Conservation (phyloP, 2,797 vertebrate genomes). For the Acrocephalus scirpaceus region DNA sequence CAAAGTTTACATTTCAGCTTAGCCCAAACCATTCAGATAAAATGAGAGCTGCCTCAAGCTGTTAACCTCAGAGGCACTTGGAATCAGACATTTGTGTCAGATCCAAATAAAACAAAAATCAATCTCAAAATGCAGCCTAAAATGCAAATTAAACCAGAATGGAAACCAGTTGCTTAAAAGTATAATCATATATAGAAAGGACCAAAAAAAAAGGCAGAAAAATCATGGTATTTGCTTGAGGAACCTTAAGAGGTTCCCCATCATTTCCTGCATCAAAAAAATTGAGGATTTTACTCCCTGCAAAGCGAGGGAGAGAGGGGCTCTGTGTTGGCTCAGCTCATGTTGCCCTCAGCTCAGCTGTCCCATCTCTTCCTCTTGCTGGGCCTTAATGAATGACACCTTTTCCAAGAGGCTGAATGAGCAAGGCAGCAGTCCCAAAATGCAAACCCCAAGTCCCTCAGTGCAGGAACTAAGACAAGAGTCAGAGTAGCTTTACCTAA, state of each 20-base stretch:
- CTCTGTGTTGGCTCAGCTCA: not conserved
- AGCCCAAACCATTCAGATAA: slow-evolving; percentile 9
- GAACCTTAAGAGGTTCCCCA: not conserved
- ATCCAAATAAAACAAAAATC: slow-evolving; percentile 23
- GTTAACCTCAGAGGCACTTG: slow-evolving; percentile 31
- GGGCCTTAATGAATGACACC: accelerated
- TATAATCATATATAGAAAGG: not conserved
- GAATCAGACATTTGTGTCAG: slow-evolving; percentile 10
- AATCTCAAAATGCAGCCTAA: not conserved
- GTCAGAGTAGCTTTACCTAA: not conserved
- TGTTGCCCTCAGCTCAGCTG: not conserved
- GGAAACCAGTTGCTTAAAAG: slow-evolving; percentile 7
- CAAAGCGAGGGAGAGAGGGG: accelerated
- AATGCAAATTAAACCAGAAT: slow-evolving; percentile 34
- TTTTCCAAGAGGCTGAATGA: not conserved
- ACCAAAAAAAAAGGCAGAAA: not conserved
- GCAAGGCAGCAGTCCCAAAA: not conserved
- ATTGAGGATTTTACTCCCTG: not conserved
- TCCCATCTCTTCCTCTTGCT: not conserved
- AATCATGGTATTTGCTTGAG: not conserved
- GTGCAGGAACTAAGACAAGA: not conserved
- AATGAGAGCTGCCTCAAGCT: slow-evolving; percentile 21
- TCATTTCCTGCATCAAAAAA: not conserved
- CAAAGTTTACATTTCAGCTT: slow-evolving; percentile 55
- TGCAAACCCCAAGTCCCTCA: not conserved